Base-by-base conservation (phyloP, 92 coral and sea anemone species). In the Plumapathes pennacea region DNA sequence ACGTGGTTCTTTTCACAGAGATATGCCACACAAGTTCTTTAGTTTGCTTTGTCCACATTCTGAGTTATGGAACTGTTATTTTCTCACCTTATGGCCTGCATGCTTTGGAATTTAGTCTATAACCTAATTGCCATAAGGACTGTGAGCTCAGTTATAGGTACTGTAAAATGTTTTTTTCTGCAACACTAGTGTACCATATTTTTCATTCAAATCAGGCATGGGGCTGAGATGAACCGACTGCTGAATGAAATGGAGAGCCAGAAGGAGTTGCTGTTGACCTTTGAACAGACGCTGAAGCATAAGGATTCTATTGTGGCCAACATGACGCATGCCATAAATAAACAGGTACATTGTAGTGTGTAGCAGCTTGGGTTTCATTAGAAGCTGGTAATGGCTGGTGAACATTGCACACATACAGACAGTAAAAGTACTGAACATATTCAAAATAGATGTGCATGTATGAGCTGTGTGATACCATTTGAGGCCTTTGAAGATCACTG, bases 261-360 rank as follows among this genome's bases (percentile, higher is more conserved):
- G 47, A 94, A 94, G 51, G 99, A 94, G 28, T 67, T 94, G 50
- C 56, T 94, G 46, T 77, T 66, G 38, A 94, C 99, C 0, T 94
- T 84, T 60, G 99, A 94, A 66, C 91, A 84, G 64, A 80, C 95
- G 20, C 23, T 94, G 30, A 39, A 60, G 23, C 96, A 83, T 72
- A 94, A 94, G 74, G 99, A 94, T 62, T 76, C 82, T 8, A 94
- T 94, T 33, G 84, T 94, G 30, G 64, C 96, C 32, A 94, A 94
- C 56, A 77, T 89, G 75, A 84, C 99, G 0, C 73, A 67, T 25
- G 99, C 99, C 10, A 69, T 94, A 41, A 92, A 94, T 40, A 72
- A 92, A 74, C 99, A 94, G 97, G 99, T 94, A 53, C 22, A 62
- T 23, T 14, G 17, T 46, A 21, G 15, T 46, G 10, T 7, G 10